Conservation (phyloP, 2,797 vertebrate species). For the Myiotriccus ornatus region DNA sequence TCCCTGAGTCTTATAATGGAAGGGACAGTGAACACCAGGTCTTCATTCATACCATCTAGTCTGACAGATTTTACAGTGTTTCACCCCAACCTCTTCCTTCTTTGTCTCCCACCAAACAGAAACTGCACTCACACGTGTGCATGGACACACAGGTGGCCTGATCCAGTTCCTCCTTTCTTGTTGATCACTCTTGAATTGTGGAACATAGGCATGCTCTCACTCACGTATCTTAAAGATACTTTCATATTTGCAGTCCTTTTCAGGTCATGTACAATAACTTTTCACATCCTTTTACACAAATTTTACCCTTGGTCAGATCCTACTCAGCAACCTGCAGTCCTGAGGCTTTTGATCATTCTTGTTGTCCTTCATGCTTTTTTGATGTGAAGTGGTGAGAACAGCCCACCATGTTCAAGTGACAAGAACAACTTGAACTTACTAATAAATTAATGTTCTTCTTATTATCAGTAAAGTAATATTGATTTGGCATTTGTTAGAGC, state of each 20-base stretch:
- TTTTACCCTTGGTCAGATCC: neutral
- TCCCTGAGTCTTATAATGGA: neutral
- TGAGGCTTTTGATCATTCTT: neutral
- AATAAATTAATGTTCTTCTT: neutral
- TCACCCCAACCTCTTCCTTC: neutral
- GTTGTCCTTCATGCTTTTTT: neutral
- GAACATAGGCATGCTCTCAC: fast-evolving
- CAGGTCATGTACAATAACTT: neutral
- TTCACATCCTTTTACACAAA: neutral
- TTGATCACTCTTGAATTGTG: neutral
- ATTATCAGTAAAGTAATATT: neutral
- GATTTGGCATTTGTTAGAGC: neutral
- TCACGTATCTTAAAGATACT: neutral
- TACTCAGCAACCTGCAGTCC: neutral
- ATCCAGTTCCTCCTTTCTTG: neutral
- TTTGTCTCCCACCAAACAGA: neutral
- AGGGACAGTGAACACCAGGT: neutral
- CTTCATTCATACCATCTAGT: fast-evolving
- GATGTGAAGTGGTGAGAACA: neutral
- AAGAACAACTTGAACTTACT: neutral
- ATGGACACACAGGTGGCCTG: neutral
- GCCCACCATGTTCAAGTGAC: neutral
- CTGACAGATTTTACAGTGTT: neutral
- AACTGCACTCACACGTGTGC: neutral
- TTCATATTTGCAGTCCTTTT: neutral